Evolutionary conservation across 2,888 invertebrate genomes (phyloP).

Genomic region (Rhingia campestris): DNA sequence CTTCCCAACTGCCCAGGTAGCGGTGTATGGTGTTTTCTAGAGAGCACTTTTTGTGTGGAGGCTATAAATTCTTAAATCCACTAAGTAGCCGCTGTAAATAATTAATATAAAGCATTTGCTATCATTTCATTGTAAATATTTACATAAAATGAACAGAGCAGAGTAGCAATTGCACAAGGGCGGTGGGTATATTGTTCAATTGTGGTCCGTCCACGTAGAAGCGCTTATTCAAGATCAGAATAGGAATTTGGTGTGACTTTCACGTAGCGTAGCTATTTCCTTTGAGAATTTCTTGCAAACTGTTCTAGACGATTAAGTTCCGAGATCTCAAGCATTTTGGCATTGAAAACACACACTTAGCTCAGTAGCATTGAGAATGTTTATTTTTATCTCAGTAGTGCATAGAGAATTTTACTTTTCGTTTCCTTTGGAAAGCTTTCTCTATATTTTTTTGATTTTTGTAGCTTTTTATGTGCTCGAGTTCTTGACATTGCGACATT

Average conservation of each 20-base stretch:
- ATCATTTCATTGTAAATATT: constrained; percentile 30
- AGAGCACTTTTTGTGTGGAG: constrained; percentile 41
- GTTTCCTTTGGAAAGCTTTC: constrained; percentile 18
- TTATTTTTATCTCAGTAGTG: constrained; percentile 44
- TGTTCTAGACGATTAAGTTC: constrained; percentile 5
- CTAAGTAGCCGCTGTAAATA: constrained; percentile 17
- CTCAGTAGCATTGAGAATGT: constrained; percentile 26
- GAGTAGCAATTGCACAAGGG: neutral
- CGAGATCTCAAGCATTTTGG: constrained; percentile 4
- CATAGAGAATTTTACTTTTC: constrained; percentile 27
- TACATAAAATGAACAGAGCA: constrained; percentile 21
- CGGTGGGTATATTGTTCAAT: neutral
- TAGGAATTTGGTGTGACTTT: neutral
- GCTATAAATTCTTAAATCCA: constrained; percentile 23
- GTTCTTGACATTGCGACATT: neutral
- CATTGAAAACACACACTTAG: constrained; percentile 21
- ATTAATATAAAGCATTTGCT: constrained; percentile 26
- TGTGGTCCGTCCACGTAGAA: neutral
- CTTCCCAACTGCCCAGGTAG: constrained; percentile 12
- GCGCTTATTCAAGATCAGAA: neutral
- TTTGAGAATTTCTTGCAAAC: neutral
- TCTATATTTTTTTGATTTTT: neutral
- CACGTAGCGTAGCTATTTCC: neutral
- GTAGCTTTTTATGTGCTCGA: neutral
- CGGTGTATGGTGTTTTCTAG: neutral